Evolutionary conservation across 2,797 vertebrate species (phyloP).

Genomic region (Remorina albescens): DNA sequence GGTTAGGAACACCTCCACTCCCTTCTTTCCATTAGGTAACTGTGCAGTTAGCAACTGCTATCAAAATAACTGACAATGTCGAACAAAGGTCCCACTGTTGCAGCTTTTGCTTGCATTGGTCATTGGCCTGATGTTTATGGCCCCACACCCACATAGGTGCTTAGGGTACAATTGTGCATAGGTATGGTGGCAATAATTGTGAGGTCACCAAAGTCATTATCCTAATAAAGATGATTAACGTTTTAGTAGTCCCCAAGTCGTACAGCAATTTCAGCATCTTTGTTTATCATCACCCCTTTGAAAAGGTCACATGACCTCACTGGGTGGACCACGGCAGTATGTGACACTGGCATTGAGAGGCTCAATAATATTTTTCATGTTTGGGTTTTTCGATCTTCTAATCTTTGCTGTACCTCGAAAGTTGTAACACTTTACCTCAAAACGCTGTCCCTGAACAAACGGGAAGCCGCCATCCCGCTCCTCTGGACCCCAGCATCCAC

Average conservation of each 20-base stretch:
- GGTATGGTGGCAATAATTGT: too few relatives aligned
- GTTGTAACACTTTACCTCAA: slow-evolving; percentile 86
- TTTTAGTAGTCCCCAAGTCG: neutral
- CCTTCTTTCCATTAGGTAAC: neutral
- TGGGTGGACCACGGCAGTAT: too few relatives aligned
- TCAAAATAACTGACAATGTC: neutral
- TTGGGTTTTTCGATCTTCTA: neutral
- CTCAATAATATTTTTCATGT: neutral
- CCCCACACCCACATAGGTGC: neutral
- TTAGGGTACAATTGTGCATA: too few relatives aligned
- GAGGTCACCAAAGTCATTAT: neutral
- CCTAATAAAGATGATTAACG: neutral
- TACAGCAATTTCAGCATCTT: neutral
- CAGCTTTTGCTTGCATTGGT: neutral
- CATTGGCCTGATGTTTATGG: neutral
- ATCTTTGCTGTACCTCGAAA: too few relatives aligned
- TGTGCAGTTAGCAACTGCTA: neutral
- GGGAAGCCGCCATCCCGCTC: slow-evolving; percentile 88
- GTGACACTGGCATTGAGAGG: neutral
- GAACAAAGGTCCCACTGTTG: neutral
- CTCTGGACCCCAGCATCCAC: slow-evolving; percentile 90
- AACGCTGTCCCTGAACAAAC: slow-evolving; percentile 88
- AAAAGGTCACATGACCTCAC: neutral
- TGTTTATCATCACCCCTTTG: neutral
- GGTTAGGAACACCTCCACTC: neutral